Conservation (phyloP, 2,888 invertebrate species). For the Laspeyria flexula region DNA sequence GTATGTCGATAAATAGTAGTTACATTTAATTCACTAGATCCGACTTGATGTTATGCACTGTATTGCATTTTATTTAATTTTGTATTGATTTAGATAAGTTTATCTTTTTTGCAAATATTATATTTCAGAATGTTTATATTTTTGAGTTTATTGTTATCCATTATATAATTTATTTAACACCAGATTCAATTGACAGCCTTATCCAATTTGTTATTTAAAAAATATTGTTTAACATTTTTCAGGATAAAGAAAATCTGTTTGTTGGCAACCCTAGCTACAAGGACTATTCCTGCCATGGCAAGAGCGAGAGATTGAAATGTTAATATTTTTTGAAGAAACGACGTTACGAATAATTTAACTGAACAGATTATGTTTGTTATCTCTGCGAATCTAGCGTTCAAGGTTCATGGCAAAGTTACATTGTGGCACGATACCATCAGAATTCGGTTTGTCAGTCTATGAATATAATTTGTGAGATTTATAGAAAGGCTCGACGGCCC, state of each 20-base stretch:
- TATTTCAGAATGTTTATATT: no score
- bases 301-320: no score
- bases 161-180: no score
- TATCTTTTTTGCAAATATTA: no score
- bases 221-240: neutral
- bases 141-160: no score
- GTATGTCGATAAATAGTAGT: no score
- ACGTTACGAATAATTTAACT: conserved; percentile 21
- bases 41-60: no score
- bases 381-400: conserved; percentile 32
- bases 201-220: neutral
- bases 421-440: conserved; percentile 33
- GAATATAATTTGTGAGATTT: conserved; percentile 46
- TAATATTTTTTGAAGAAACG: conserved; percentile 19
- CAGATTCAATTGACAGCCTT: no score
- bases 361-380: conserved; percentile 31
- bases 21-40: no score
- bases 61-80: no score
- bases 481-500: conserved; percentile 16
- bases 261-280: conserved; percentile 2
- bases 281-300: conserved; percentile 4
- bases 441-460: conserved; percentile 33
- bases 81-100: no score
- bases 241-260: neutral
- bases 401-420: conserved; percentile 23